Conservation (phyloP, 2,113 vertebrate species). For the Onychorhynchus coronatus region DNA sequence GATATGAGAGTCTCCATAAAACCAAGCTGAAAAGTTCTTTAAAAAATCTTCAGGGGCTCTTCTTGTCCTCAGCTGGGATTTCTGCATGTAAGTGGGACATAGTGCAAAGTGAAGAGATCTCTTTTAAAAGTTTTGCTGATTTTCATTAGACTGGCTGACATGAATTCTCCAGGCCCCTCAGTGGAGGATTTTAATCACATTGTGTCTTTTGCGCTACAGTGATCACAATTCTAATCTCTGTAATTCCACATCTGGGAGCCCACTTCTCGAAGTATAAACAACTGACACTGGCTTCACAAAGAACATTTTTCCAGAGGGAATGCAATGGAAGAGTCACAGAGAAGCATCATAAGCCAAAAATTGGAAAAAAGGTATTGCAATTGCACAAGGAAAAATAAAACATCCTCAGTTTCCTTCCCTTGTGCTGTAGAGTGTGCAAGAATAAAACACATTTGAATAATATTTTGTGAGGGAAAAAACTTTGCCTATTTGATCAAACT, state of each 20-base stretch:
- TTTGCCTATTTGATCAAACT: neutral
- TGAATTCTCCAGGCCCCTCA: neutral
- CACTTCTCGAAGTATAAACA: constrained; percentile 20
- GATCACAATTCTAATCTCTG: neutral
- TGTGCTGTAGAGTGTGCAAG: neutral
- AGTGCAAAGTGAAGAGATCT: neutral
- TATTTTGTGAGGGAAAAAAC: neutral
- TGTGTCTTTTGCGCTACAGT: neutral
- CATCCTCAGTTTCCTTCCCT: neutral
- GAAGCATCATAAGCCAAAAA: neutral
- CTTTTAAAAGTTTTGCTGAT: neutral
- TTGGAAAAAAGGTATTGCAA: neutral
- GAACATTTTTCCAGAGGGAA: constrained; percentile 16
- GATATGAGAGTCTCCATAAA: neutral
- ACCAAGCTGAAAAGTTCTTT: neutral
- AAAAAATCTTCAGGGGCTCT: neutral
- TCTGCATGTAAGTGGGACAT: neutral
- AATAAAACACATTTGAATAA: neutral
- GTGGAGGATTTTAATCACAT: neutral
- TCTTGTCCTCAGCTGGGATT: neutral
- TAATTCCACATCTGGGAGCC: constrained; percentile 13
- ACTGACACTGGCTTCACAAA: neutral
- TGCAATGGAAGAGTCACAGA: neutral
- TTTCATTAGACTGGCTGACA: neutral
- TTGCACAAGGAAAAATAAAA: neutral